Evolutionary conservation across 2,797 vertebrate genomes (phyloP), one percentile per base, ranked within the genome.

Genomic region (Schizopygopsis pylzovi): DNA sequence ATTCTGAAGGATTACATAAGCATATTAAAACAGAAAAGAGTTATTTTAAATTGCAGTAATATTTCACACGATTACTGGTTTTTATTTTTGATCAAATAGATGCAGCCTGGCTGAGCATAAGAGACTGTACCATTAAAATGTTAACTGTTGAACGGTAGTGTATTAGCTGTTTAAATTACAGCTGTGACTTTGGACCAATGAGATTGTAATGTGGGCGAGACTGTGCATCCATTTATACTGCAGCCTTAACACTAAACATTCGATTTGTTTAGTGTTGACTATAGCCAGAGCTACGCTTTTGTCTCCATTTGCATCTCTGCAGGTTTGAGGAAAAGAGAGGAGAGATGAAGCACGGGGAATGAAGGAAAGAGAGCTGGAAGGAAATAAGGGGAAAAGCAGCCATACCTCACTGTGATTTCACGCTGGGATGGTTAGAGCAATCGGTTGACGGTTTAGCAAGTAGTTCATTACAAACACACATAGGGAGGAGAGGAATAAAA

Each of bases 391-490:
- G 59, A 43, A 84, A 68, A 86, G 45, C 90, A 93, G 89, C 88
- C 94, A 41, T 96, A 97, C 96, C 96, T 96, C 93, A 97, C 95
- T 89, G 94, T 96, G 95, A 96, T 96, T 94, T 96, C 96, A 93
- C 96, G 96, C 96, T 96, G 95, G 92, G 91, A 93, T 90, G 92
- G 94, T 93, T 93, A 94, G 91, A 94, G 92, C 92, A 93, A 95
- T 94, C 93, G 91, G 93, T 92, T 93, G 78, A 82, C 77, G 87
- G 87, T 89, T 92, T 92, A 91, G 91, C 91, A 82, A 91, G 89
- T 86, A 88, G 91, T 89, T 91, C 83, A 91, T 86, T 90, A 91
- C 89, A 92, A 90, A 93, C 84, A 82, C 86, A 92, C 92, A 92
- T 89, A 86, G 83, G 87, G 79, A 90, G 82, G 88, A 84, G 84